Percentiles rank a stretch among this genome's conserved stretches.
phyloP scores from a whole-genome alignment of 1,140 invertebrate species.

The Phymorhynchus buccinoides region DNA sequence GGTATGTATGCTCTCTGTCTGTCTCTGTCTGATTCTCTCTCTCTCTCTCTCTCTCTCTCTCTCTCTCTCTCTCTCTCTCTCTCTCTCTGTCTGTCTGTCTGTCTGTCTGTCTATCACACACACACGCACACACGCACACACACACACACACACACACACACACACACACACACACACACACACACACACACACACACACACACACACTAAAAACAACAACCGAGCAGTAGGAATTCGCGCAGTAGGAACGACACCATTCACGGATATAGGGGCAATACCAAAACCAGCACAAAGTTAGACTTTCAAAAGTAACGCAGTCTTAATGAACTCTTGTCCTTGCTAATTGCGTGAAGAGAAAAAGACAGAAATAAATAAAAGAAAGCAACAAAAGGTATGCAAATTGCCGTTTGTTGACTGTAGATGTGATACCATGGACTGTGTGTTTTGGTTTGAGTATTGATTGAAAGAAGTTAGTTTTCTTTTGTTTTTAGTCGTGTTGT shows the following conservation, averaged over 20 bases:
- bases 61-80: conserved; percentile 20
- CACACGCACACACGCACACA: neutral
- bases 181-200: conserved; percentile 21
- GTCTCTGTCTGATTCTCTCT: neutral
- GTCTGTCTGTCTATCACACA: neutral
- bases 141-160: neutral
- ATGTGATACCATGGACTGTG: too few relatives aligned
- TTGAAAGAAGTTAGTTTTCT: too few relatives aligned
- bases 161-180: conserved; percentile 13
- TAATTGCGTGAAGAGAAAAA: neutral
- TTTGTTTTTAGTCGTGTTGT: too few relatives aligned
- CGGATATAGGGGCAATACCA: neutral
- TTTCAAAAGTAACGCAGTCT: too few relatives aligned
- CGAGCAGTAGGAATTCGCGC: neutral
- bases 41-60: neutral
- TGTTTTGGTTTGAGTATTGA: too few relatives aligned
- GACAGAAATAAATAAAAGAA: neutral
- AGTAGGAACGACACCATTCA: too few relatives aligned
- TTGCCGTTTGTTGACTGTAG: neutral
- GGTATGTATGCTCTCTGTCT: neutral
- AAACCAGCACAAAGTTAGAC: too few relatives aligned
- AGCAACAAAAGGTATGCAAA: neutral
- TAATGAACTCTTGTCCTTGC: too few relatives aligned
- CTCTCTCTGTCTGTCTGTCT: conserved; percentile 6
- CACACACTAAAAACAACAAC: neutral